Evolutionary conservation across 2,888 invertebrate genomes (phyloP).

Genomic region (Alviniconcha strummeri): DNA sequence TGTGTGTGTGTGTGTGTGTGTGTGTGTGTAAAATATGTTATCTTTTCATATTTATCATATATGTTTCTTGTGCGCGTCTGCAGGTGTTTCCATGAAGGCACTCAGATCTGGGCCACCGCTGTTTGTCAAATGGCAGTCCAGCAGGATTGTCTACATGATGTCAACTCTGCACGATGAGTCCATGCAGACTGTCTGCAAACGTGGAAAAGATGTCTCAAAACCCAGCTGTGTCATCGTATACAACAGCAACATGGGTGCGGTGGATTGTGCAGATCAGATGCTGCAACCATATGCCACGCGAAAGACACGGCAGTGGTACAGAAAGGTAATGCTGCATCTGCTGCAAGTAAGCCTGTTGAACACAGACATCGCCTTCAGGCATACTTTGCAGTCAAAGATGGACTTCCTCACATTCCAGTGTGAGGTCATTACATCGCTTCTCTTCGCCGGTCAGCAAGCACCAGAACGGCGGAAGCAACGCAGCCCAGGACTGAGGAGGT

Average conservation of each 20-base stretch:
- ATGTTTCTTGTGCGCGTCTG: too few relatives aligned
- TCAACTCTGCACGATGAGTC: slow-evolving; percentile 35
- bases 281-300: slow-evolving; percentile 30
- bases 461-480: not conserved
- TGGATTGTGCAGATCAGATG: slow-evolving; percentile 29
- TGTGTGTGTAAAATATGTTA: too few relatives aligned
- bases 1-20: too few relatives aligned
- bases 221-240: slow-evolving; percentile 39
- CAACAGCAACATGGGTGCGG: slow-evolving; percentile 44
- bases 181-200: slow-evolving; percentile 26
- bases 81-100: too few relatives aligned
- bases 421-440: not conserved
- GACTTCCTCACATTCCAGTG: not conserved
- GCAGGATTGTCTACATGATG: too few relatives aligned
- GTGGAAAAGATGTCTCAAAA: slow-evolving; percentile 27
- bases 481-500: not conserved
- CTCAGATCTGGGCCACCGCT: slow-evolving; percentile 10
- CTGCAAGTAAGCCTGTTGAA: slow-evolving; percentile 6
- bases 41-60: too few relatives aligned
- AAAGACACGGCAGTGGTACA: slow-evolving; percentile 45
- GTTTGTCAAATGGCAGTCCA: too few relatives aligned
- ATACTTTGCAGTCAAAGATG: not conserved
- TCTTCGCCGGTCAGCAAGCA: not conserved
- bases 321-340: slow-evolving; percentile 41
- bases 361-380: not conserved